Evolutionary conservation across 2,888 invertebrate genomes (phyloP).

Genomic region (Drosophila vallismaia): DNA sequence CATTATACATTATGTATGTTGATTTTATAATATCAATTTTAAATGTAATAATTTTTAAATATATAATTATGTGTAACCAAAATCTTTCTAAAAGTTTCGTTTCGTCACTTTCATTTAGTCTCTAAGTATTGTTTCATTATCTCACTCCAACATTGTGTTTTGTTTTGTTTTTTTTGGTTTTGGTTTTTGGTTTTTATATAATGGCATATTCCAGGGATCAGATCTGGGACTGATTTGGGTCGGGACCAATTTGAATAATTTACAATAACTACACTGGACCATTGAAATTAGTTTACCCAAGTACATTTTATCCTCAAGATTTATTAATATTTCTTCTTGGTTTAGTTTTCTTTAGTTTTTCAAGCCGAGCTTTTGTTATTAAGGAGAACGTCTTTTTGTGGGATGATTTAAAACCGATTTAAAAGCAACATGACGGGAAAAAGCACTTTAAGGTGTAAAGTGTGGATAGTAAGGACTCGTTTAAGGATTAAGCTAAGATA

Average conservation of each 20-base stretch:
- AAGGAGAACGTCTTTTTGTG: constrained; percentile 16
- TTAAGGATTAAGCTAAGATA: neutral
- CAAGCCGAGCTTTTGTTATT: constrained; percentile 35
- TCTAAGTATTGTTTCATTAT: constrained; percentile 84
- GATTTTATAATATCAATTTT: constrained; percentile 70
- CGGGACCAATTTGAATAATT: constrained; percentile 58
- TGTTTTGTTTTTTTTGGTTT: constrained; percentile 34
- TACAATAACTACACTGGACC: constrained; percentile 76
- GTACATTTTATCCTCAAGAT: constrained; percentile 26
- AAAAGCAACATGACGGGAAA: constrained; percentile 18
- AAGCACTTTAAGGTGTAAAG: too few species aligned
- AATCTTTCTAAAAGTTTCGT: constrained; percentile 74
- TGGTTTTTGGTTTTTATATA: constrained; percentile 42
- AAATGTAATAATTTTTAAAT: constrained; percentile 67
- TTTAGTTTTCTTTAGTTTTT: constrained; percentile 9
- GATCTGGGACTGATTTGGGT: constrained; percentile 12
- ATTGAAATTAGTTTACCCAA: constrained; percentile 60
- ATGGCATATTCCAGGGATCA: constrained; percentile 66
- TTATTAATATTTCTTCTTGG: constrained; percentile 7
- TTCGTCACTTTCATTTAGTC: constrained; percentile 70
- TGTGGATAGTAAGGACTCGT: neutral
- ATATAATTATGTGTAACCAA: constrained; percentile 63
- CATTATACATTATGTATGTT: constrained; percentile 58
- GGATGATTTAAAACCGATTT: constrained; percentile 12
- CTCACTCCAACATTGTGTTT: constrained; percentile 83